phyloP scores from a whole-genome alignment of 2,888 invertebrate species.

The Agrochola macilenta region DNA sequence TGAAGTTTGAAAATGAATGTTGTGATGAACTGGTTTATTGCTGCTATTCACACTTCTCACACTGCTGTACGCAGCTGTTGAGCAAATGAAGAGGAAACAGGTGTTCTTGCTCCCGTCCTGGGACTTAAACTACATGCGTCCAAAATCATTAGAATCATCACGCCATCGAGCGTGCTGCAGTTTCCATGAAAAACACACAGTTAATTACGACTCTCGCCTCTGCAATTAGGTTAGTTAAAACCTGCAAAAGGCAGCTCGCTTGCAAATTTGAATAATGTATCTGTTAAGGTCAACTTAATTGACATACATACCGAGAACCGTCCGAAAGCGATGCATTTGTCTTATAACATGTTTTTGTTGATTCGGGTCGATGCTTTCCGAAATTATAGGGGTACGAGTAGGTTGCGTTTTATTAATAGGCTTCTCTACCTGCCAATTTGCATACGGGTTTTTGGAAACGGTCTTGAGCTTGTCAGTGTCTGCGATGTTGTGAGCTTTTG shows the following conservation, averaged over 20 bases:
- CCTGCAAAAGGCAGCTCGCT: conserved; percentile 66
- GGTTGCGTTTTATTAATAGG: conserved; percentile 65
- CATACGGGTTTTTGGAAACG: conserved; percentile 47
- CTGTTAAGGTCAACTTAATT: conserved; percentile 74
- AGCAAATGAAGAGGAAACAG: conserved; percentile 4
- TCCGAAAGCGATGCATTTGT: conserved; percentile 65
- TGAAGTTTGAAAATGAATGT: not conserved
- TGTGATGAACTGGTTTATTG: not conserved
- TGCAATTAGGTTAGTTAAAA: conserved; percentile 71
- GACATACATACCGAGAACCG: conserved; percentile 71
- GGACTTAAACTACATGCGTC: not conserved
- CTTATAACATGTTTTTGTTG: conserved; percentile 56
- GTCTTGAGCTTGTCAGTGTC: conserved; percentile 28
- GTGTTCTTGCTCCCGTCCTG: conserved; percentile 7
- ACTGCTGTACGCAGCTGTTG: not conserved
- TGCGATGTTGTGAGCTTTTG: conserved; percentile 10
- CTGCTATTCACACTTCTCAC: not conserved
- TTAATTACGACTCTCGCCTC: conserved; percentile 68
- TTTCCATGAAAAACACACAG: conserved; percentile 55
- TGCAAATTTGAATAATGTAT: conserved; percentile 68
- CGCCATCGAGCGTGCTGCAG: conserved; percentile 30
- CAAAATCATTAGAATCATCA: conserved; percentile 56
- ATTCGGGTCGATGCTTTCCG: conserved; percentile 57
- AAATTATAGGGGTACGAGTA: conserved; percentile 61
- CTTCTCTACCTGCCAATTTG: conserved; percentile 57